A percentile compares a stretch with the other conserved stretches of the same genome.
phyloP scores from a whole-genome alignment of 2,113 vertebrate species.

The Neomonachus schauinslandi region DNA sequence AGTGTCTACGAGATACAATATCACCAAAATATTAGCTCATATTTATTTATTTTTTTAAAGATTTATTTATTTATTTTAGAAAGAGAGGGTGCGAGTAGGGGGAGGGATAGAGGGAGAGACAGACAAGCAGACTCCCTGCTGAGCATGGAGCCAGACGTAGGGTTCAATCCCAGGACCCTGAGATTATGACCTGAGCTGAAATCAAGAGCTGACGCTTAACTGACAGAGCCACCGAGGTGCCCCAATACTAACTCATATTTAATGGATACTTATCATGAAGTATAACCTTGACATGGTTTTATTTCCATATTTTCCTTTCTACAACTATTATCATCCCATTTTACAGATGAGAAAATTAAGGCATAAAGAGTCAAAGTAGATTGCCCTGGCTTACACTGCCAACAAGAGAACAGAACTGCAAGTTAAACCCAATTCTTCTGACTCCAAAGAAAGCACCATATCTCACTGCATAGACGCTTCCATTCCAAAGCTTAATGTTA shows the following conservation, averaged over 20 bases:
- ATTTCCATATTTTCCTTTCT: not conserved
- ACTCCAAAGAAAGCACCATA: not conserved
- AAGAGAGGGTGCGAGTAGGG: not conserved
- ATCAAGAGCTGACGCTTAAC: not conserved
- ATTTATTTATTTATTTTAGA: not conserved
- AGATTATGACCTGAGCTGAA: not conserved
- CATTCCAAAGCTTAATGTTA: not conserved
- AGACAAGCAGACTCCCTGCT: not conserved
- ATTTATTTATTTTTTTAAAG: not conserved
- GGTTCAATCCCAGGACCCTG: not conserved
- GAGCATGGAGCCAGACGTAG: not conserved
- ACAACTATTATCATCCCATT: not conserved
- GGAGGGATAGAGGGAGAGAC: not conserved
- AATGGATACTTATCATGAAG: not conserved
- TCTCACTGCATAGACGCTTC: not conserved
- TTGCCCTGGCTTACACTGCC: not conserved
- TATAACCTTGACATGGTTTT: not conserved
- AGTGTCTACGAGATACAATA: not conserved
- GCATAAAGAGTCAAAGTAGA: not conserved
- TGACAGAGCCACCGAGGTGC: not conserved
- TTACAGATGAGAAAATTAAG: not conserved
- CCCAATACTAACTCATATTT: not conserved
- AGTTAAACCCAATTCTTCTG: not conserved
- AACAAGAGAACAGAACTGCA: not conserved
- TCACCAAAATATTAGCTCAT: not conserved